Evolutionary conservation across 2,888 invertebrate species (phyloP).

Genomic region (Lithophane socia): DNA sequence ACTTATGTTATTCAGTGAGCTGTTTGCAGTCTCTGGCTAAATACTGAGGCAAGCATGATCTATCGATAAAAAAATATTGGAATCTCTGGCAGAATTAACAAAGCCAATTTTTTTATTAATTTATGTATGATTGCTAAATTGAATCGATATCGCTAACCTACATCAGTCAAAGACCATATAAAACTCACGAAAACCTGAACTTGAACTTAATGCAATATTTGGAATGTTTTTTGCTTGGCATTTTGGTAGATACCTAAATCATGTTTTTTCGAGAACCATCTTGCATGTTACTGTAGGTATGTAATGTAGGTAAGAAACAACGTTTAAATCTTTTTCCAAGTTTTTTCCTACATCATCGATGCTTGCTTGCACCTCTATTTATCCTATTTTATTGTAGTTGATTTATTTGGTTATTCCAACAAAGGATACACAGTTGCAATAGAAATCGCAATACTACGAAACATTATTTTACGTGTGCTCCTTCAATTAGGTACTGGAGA

Average conservation of each 20-base stretch:
- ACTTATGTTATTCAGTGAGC: neutral
- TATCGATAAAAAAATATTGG: neutral
- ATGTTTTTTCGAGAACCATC: slow-evolving; percentile 10
- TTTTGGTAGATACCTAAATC: neutral
- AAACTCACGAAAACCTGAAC: neutral
- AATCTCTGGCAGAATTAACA: neutral
- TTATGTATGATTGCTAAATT: slow-evolving; percentile 6
- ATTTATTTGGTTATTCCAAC: neutral
- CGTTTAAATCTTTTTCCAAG: neutral
- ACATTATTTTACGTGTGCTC: neutral
- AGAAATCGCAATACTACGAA: neutral
- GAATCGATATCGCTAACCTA: slow-evolving; percentile 1
- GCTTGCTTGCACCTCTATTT: neutral
- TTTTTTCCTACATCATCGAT: slow-evolving; percentile 4
- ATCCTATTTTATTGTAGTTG: neutral
- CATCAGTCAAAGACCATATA: neutral
- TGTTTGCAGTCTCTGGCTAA: slow-evolving; percentile 1
- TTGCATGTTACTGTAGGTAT: neutral
- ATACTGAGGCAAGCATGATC: neutral
- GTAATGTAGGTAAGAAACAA: neutral
- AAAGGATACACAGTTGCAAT: neutral
- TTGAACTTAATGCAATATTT: slow-evolving; percentile 36
- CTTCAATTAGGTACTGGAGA: neutral
- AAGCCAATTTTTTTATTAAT: neutral
- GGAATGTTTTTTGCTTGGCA: slow-evolving; percentile 11